Evolutionary conservation across 2,797 vertebrate species (phyloP).

Genomic region (Muscicapa comitata): DNA sequence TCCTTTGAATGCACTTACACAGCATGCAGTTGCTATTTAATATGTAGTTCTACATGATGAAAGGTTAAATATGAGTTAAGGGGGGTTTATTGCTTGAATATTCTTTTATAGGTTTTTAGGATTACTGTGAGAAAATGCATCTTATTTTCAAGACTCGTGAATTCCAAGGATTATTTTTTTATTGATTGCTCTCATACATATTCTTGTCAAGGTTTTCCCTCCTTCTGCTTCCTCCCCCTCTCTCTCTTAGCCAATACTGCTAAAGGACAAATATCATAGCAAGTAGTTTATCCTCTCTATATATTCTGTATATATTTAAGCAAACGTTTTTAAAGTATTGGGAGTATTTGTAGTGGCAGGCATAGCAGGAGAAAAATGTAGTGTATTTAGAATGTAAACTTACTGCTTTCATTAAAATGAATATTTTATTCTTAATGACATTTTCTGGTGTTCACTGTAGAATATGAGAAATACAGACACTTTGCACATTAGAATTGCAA

Average conservation of each 20-base stretch:
- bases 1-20: slow-evolving; percentile 39
- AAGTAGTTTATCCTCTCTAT: slow-evolving; percentile 4
- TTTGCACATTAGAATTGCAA: neutral
- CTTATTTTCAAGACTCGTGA: slow-evolving; percentile 56
- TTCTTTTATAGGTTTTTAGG: slow-evolving; percentile 60
- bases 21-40: slow-evolving; percentile 49
- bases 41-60: slow-evolving; percentile 62
- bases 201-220: slow-evolving; percentile 45
- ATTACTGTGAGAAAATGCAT: slow-evolving; percentile 49
- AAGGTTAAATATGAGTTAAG: slow-evolving; percentile 66
- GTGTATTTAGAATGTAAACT: neutral
- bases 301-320: neutral
- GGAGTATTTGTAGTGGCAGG: neutral
- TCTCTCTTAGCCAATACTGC: neutral
- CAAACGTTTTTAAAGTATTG: neutral
- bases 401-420: neutral
- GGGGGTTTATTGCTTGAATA: slow-evolving; percentile 50
- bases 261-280: slow-evolving; percentile 26
- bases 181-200: slow-evolving; percentile 51
- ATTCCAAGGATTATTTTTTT: slow-evolving; percentile 58
- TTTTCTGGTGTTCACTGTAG: neutral
- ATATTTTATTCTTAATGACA: slow-evolving; percentile 5
- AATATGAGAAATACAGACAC: neutral
- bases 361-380: neutral
- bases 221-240: neutral